These are phyloP conservation scores for Muscicapa striata DNA, from an alignment of 2,797 vertebrate genomes.

Conservation along the genomic window DNA sequence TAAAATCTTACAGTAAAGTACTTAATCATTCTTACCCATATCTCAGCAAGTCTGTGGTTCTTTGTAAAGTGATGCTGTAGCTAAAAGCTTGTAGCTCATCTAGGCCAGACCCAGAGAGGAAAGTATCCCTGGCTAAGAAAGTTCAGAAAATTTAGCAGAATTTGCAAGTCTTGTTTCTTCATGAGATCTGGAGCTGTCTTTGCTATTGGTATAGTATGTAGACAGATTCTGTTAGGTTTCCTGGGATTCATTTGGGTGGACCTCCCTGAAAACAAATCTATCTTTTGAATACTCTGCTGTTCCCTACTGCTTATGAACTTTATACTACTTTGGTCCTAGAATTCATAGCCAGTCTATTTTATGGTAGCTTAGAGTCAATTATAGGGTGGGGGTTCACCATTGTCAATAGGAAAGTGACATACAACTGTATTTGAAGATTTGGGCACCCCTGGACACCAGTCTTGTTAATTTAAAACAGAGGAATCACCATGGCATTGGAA, in stretches of 20 bases:
- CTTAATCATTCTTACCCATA: neutral
- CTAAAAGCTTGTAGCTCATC: neutral
- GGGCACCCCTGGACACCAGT: accelerated
- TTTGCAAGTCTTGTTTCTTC: neutral
- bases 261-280: neutral
- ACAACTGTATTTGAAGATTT: neutral
- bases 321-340: accelerated
- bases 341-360: neutral
- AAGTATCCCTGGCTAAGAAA: neutral
- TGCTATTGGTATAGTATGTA: neutral
- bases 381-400: neutral
- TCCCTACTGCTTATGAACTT: neutral
- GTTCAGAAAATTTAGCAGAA: neutral
- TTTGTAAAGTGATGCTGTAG: neutral
- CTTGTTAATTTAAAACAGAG: neutral
- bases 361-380: neutral
- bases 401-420: neutral
- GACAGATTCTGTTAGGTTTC: neutral
- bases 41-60: neutral
- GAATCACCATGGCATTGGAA: neutral
- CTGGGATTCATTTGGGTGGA: neutral
- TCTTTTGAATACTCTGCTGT: neutral
- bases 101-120: neutral
- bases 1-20: neutral
- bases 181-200: neutral